Evolutionary conservation across 2,797 vertebrate genomes (phyloP).

Genomic region (Poecilia picta): DNA sequence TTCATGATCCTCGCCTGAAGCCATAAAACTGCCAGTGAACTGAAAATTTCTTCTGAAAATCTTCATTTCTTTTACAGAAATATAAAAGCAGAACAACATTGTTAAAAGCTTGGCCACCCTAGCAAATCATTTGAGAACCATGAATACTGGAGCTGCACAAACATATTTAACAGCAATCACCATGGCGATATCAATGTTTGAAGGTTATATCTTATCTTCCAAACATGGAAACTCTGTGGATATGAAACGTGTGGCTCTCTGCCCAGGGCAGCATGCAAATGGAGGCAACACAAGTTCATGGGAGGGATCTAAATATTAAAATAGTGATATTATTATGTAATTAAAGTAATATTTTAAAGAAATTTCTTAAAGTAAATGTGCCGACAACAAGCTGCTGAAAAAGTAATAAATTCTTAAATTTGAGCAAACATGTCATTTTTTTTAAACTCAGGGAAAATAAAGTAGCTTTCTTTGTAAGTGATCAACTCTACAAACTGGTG

Average conservation of each 20-base stretch:
- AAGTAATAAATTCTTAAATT: neutral
- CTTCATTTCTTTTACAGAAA: neutral
- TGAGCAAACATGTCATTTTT: neutral
- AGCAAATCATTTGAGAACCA: neutral
- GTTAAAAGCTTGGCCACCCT: neutral
- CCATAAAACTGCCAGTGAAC: neutral
- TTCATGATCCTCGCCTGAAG: neutral
- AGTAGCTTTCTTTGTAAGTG: constrained; percentile 27
- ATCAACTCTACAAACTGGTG: constrained; percentile 55
- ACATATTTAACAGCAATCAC: neutral
- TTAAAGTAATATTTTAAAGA: neutral
- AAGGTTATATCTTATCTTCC: neutral
- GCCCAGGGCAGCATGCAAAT: neutral
- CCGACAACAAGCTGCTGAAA: neutral
- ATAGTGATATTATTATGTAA: neutral
- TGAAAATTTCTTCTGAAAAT: neutral
- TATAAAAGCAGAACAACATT: neutral
- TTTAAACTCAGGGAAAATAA: constrained; percentile 21
- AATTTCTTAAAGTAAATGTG: neutral
- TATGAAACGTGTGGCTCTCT: neutral
- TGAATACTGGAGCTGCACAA: neutral
- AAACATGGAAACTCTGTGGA: neutral
- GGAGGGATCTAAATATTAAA: neutral
- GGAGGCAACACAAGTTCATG: neutral
- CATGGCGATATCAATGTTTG: neutral